These are phyloP conservation scores for Drosophila grimshawi DNA, from an alignment of 1,140 invertebrate species.

Conservation along the genomic window DNA sequence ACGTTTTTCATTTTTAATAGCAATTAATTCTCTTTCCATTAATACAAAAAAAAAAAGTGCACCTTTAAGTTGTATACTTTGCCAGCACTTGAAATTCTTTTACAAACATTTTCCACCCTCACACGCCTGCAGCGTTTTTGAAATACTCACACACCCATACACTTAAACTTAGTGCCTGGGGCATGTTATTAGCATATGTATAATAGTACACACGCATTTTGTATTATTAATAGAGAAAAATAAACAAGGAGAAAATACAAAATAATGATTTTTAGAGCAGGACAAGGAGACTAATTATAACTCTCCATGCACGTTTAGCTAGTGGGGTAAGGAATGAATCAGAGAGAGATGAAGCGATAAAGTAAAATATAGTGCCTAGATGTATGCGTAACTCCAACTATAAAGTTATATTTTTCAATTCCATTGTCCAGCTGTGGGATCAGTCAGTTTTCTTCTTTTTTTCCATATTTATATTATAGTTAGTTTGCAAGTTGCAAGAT, in stretches of 20 bases:
- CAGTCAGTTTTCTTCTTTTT: neutral
- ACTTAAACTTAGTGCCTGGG: neutral
- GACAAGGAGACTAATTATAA: constrained; percentile 57
- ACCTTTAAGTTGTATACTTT: constrained; percentile 45
- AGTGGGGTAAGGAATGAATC: neutral
- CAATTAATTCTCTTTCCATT: constrained; percentile 62
- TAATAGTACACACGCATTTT: constrained; percentile 52
- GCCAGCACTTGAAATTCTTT: constrained; percentile 68
- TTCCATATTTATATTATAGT: neutral
- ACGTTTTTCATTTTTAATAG: constrained; percentile 57
- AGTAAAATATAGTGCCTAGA: constrained; percentile 24
- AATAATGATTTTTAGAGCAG: constrained; percentile 74
- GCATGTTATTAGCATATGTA: constrained; percentile 40
- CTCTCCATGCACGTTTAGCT: constrained; percentile 23
- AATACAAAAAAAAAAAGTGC: constrained; percentile 12
- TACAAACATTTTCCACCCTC: constrained; percentile 56
- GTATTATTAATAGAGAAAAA: constrained; percentile 8
- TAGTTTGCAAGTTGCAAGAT: too few relatives aligned
- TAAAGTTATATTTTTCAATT: constrained; percentile 6
- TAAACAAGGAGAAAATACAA: constrained; percentile 32
- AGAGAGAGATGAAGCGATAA: neutral
- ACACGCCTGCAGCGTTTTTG: constrained; percentile 65
- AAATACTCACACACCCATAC: constrained; percentile 36
- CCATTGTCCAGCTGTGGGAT: neutral
- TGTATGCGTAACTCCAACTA: neutral